Evolutionary conservation across 2,888 invertebrate species (phyloP).

Genomic region (Dryobotodes eremita): DNA sequence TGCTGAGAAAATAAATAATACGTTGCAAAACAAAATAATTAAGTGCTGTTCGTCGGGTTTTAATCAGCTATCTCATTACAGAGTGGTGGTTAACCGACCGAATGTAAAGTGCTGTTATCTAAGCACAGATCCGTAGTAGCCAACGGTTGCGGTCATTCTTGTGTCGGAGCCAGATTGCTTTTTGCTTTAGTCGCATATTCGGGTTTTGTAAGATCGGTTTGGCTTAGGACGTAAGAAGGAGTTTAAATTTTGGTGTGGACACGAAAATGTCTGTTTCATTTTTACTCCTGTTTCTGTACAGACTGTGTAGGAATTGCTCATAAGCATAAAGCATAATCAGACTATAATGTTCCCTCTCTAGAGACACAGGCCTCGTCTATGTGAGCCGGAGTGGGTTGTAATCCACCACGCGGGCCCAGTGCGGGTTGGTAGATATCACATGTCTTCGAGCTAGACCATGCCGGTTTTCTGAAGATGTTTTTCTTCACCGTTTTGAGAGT

Average conservation of each 20-base stretch:
- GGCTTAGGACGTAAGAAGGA: constrained; percentile 43
- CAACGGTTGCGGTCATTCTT: constrained; percentile 64
- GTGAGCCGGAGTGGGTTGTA: too few relatives aligned
- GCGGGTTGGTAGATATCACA: too few relatives aligned
- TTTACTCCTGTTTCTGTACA: neutral
- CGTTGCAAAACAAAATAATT: constrained; percentile 64
- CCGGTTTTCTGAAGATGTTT: too few relatives aligned
- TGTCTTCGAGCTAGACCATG: too few relatives aligned
- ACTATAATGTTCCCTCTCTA: neutral
- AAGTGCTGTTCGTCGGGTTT: constrained; percentile 56
- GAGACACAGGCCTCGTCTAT: too few relatives aligned
- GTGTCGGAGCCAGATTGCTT: constrained; percentile 66
- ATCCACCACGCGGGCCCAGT: too few relatives aligned
- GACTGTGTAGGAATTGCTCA: too few relatives aligned
- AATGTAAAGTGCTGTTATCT: constrained; percentile 72
- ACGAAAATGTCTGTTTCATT: neutral
- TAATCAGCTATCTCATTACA: constrained; percentile 75
- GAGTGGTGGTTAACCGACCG: constrained; percentile 68
- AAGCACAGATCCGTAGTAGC: constrained; percentile 66
- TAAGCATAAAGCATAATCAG: neutral
- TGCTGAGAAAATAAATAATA: constrained; percentile 51
- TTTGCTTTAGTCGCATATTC: constrained; percentile 70
- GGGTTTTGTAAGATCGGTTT: constrained; percentile 63
- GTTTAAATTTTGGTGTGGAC: constrained; percentile 1
- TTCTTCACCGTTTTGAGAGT: too few relatives aligned